These are phyloP conservation scores for Barnardius zonarius DNA, from an alignment of 2,113 vertebrate species.

Conservation along the genomic window DNA sequence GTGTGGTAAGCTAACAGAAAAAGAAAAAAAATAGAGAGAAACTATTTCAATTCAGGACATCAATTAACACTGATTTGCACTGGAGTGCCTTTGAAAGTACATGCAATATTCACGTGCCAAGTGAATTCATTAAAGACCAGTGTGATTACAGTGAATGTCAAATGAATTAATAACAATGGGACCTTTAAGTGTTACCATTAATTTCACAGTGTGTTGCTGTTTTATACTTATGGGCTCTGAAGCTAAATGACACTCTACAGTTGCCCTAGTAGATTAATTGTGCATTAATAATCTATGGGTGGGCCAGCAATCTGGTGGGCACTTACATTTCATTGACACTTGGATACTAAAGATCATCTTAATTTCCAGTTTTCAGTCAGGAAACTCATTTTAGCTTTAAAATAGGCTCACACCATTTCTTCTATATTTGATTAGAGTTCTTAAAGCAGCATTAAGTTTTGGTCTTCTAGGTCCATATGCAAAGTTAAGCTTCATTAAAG, in stretches of 20 bases:
- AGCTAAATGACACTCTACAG: conserved; percentile 76
- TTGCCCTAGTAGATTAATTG: conserved; percentile 78
- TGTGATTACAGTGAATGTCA: conserved; percentile 80
- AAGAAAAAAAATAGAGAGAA: neutral
- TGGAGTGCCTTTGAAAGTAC: conserved; percentile 58
- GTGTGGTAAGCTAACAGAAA: neutral
- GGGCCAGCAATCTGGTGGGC: conserved; percentile 63
- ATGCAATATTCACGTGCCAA: conserved; percentile 67
- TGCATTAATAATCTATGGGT: conserved; percentile 77
- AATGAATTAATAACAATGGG: conserved; percentile 83
- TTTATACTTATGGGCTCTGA: conserved; percentile 74
- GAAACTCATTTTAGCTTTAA: conserved; percentile 58
- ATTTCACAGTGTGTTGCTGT: conserved; percentile 78
- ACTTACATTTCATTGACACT: conserved; percentile 69
- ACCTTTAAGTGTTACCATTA: conserved; percentile 78
- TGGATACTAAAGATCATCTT: conserved; percentile 54
- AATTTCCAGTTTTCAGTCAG: conserved; percentile 57
- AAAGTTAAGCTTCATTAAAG: neutral
- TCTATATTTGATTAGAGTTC: neutral
- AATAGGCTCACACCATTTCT: neutral
- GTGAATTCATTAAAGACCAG: conserved; percentile 77
- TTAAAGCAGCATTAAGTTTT: neutral
- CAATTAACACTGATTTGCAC: conserved; percentile 71
- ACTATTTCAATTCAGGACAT: conserved; percentile 48
- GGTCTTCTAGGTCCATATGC: neutral